A percentile compares a stretch with the other conserved stretches of the same genome.
Evolutionary conservation across 2,113 vertebrate genomes (phyloP).

Genomic region (Pedetes capensis): DNA sequence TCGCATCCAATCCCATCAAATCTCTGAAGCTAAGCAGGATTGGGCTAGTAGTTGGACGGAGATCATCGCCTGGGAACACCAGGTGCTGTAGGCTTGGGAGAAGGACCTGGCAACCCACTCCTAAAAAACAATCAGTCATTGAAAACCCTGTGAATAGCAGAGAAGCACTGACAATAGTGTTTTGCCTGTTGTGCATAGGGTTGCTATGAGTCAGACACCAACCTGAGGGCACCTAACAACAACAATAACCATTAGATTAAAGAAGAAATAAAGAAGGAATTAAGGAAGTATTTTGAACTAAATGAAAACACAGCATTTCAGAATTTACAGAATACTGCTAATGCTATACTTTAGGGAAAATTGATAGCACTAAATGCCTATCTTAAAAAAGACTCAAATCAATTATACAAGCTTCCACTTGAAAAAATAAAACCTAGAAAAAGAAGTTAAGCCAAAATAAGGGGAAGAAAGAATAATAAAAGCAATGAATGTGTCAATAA

Average conservation of each 20-base stretch:
- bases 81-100: no score
- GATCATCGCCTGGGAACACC: no score
- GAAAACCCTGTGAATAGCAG: no score
- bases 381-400: not conserved
- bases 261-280: conserved; percentile 10
- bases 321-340: not conserved
- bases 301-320: conserved; percentile 14
- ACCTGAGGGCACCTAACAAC: no score
- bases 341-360: not conserved
- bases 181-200: no score
- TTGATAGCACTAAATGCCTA: not conserved
- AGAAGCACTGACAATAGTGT: no score
- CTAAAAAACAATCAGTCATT: no score
- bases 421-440: not conserved
- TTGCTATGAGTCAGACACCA: no score
- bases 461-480: not conserved
- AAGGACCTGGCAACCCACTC: no score
- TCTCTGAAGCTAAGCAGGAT: no score
- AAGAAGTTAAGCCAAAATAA: not conserved
- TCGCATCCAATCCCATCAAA: no score
- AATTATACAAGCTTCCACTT: not conserved
- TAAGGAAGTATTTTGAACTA: conserved; percentile 21
- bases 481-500: not conserved
- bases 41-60: no score
- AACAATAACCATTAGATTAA: not conserved